These are phyloP conservation scores for Diabrotica balteata DNA, from an alignment of 2,888 invertebrate genomes.

Conservation along the genomic window DNA sequence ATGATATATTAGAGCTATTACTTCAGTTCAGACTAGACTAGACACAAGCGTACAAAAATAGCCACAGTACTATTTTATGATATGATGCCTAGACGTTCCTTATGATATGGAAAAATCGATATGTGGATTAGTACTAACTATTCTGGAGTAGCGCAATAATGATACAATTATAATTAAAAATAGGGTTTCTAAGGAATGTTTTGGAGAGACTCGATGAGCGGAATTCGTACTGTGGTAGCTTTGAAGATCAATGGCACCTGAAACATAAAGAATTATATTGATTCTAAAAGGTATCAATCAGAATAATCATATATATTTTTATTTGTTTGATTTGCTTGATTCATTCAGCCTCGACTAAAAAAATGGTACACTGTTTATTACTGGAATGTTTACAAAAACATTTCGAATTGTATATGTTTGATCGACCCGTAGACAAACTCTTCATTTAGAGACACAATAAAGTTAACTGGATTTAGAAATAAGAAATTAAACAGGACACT, in stretches of 20 bases:
- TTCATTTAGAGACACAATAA: too few species aligned
- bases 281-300: slow-evolving; percentile 16
- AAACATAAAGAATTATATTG: slow-evolving; percentile 36
- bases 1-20: slow-evolving; percentile 13
- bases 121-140: slow-evolving; percentile 17
- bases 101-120: slow-evolving; percentile 28
- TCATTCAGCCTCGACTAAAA: too few species aligned
- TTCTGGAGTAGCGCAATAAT: slow-evolving; percentile 13
- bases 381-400: too few species aligned
- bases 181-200: slow-evolving; percentile 22
- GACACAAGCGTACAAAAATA: slow-evolving; percentile 51
- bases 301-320: not conserved
- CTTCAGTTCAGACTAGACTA: slow-evolving; percentile 26
- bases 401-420: too few species aligned
- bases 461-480: too few species aligned
- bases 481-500: too few species aligned
- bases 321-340: too few species aligned
- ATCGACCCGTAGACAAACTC: too few species aligned
- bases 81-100: slow-evolving; percentile 17
- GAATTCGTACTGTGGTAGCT: slow-evolving; percentile 47
- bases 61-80: slow-evolving; percentile 41
- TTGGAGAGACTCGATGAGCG: slow-evolving; percentile 37
- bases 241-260: slow-evolving; percentile 48
- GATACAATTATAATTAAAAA: slow-evolving; percentile 14
- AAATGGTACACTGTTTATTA: too few species aligned